Evolutionary conservation across 2,797 vertebrate genomes (phyloP), one percentile per base, ranked within the genome.

Genomic region (Rhadinocentrus ornatus): DNA sequence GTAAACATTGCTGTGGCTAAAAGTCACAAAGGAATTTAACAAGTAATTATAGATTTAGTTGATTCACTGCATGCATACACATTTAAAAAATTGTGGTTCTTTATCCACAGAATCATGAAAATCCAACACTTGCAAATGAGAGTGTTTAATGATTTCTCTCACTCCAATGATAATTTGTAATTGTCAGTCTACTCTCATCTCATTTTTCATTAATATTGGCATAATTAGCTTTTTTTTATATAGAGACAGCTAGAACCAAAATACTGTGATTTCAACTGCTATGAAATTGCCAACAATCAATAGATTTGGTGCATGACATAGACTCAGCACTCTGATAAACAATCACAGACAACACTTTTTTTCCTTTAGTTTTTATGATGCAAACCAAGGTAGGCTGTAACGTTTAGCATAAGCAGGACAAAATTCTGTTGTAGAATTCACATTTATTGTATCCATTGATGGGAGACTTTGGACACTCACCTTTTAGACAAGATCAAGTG

Each of bases 161-260:
- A 15, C 37, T 12, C 37, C 1, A 4, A 39, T 39, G 12, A 5
- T 15, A 3, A 39, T 39, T 39, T 39, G n/a, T 46, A 79, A 54
- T 77, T 77, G 77, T 78, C 65, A 62, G 64, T 48, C 81, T 73
- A 85, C 79, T 77, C 83, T 88, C 85, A 62, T 80, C 26, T 66
- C 71, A 54, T n/a, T 58, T 62, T 61, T 71, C 58, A 69, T 78
- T 80, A 88, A 78, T 77, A 62, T 39, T 6, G 54, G 57, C 84
- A 77, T 89, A 83, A 91, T 90, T 87, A 81, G 72, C 46, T 73
- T 48, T 60, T 41, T 37, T 37, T 37, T 6, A 35, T 11, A 50
- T 61, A 63, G 41, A 71, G 29, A 6, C 29, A 31, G 29, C 29
- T n/a, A 41, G 3, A 62, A 44, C 79, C 74, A 66, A 65, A 60